Evolutionary conservation across 2,888 invertebrate species (phyloP).

Genomic region (Conchocele bisecta): DNA sequence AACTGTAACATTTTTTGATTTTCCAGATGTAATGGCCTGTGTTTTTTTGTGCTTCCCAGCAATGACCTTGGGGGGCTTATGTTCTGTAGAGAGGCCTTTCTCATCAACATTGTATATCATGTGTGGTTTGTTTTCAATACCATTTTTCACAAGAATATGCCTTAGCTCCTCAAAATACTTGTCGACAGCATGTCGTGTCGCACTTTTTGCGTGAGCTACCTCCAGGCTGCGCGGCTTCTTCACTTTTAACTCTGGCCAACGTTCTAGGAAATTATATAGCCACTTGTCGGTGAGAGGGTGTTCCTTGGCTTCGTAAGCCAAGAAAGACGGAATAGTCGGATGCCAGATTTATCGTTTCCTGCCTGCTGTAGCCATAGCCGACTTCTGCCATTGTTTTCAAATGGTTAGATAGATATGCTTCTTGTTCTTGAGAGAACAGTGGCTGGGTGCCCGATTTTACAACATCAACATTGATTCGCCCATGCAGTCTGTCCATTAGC

Average conservation of each 20-base stretch:
- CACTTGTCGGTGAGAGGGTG: constrained; percentile 4
- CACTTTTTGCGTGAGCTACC: constrained; percentile 20
- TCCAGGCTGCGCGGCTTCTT: constrained; percentile 26
- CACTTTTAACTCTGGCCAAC: constrained; percentile 28
- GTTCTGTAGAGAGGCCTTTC: constrained; percentile 33
- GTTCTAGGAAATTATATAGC: constrained; percentile 7
- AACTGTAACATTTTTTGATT: constrained; percentile 15
- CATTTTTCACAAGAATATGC: constrained; percentile 26
- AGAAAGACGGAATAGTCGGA: constrained; percentile 27
- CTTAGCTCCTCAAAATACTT: constrained; percentile 35
- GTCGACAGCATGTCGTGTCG: constrained; percentile 13
- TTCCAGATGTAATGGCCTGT: constrained; percentile 33
- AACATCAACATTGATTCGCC: constrained; percentile 15
- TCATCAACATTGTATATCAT: constrained; percentile 43
- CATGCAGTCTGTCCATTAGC: constrained; percentile 12
- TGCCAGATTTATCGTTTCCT: constrained; percentile 30
- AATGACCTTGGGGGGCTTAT: constrained; percentile 39
- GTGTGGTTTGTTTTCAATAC: constrained; percentile 34
- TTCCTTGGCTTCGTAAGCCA: neutral
- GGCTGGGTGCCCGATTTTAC: constrained; percentile 14
- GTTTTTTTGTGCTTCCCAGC: constrained; percentile 13
- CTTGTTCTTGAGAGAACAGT: constrained; percentile 3
- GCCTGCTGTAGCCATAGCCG: constrained; percentile 28
- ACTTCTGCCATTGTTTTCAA: constrained; percentile 19
- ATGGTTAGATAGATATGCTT: constrained; percentile 3